Evolutionary conservation across 2,888 invertebrate genomes (phyloP), one percentile per base, ranked within the genome.

Genomic region (Drosophila yooni): DNA sequence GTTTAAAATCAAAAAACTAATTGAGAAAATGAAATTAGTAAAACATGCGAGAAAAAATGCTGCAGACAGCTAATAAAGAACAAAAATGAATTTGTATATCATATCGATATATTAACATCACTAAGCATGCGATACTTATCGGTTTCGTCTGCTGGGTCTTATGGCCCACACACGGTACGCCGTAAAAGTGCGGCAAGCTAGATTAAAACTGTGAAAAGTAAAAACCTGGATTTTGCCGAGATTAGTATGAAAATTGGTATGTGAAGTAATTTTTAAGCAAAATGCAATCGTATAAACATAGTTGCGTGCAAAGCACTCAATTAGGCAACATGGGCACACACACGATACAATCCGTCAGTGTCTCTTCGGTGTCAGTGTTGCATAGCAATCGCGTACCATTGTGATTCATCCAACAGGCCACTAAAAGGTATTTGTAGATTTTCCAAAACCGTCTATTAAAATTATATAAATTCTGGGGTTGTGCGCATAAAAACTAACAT

Each of bases 401-500:
- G 78, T 84, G 88, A 65, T 70, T 72, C 83, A 82, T 59, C 73
- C 43, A 67, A 73, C 48, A 56, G 58, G 59, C 65, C 66, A 67
- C 72, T 74, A 21, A 50, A 77, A 87, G 90, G 88, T 89, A 88
- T 82, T 85, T 74, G 63, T 66, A 56, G 53, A 66, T 59, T 62
- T 53, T n/a, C 13, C n/a, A 10, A 59, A 79, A 56, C 62, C 51
- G 60, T 72, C 56, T 57, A 73, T 76, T 66, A 82, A 73, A 82
- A 88, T 88, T 88, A 88, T 57, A 83, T 88, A 88, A 88, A 88
- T 76, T 75, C 40, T 18, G 21, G 25, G 51, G 59, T 51, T 43
- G 31, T 11, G 21, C 31, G 21, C 11, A 18, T 38, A 52, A 59
- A 65, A 80, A 81, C 40, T 71, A 79, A 80, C 74, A 57, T 78